A percentile compares a stretch with the other conserved stretches of the same genome.
These are phyloP conservation scores for Lepus americanus DNA, from an alignment of 2,113 vertebrate genomes.

Conservation along the genomic window DNA sequence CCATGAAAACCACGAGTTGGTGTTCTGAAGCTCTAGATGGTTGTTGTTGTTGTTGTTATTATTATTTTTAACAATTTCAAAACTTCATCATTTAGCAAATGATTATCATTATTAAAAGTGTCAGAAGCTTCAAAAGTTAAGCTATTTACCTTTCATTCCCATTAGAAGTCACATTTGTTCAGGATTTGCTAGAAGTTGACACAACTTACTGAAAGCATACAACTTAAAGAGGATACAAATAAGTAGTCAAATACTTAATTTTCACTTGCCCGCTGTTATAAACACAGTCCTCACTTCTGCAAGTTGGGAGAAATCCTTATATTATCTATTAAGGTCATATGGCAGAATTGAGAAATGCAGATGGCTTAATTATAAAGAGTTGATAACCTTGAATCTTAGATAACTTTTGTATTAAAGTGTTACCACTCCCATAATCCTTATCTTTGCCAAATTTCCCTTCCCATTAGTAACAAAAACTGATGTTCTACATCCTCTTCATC, in stretches of 20 bases:
- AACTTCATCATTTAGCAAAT: constrained; percentile 41
- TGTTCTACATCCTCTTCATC: constrained; percentile 60
- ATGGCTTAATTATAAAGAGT: constrained; percentile 33
- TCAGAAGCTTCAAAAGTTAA: neutral
- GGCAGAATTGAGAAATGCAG: constrained; percentile 57
- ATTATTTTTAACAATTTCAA: neutral
- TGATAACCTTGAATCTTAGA: constrained; percentile 58
- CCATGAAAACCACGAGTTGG: neutral
- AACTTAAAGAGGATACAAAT: constrained; percentile 17
- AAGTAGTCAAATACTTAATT: neutral
- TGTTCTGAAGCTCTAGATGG: neutral
- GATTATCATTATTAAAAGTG: constrained; percentile 20
- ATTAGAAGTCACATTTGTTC: constrained; percentile 45
- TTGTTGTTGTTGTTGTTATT: neutral
- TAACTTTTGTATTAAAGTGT: constrained; percentile 44
- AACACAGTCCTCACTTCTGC: neutral
- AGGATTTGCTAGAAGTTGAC: constrained; percentile 20
- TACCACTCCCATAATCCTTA: constrained; percentile 33
- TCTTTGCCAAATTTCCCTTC: constrained; percentile 43
- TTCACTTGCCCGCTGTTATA: neutral
- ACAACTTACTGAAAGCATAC: neutral
- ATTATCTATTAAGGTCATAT: constrained; percentile 40
- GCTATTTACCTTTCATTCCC: constrained; percentile 9
- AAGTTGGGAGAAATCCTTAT: constrained; percentile 5
- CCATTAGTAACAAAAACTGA: constrained; percentile 63